Conservation (phyloP, 2,888 invertebrate genomes). For the Cacoxenus indagator region DNA sequence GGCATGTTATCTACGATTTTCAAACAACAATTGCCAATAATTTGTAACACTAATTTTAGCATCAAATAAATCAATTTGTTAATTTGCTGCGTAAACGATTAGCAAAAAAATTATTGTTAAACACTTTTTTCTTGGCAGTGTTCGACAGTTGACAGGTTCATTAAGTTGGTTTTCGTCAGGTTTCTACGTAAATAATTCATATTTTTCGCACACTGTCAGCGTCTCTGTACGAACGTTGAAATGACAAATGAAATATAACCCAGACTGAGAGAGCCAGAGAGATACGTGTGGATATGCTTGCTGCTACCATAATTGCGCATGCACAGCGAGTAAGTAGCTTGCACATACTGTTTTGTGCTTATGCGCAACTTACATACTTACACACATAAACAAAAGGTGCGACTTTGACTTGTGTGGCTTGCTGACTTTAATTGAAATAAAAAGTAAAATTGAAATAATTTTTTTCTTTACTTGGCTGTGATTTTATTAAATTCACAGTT, state of each 20-base stretch:
- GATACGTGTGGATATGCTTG: background rate
- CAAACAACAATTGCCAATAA: no score
- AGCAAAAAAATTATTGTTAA: no score
- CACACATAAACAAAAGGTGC: background rate
- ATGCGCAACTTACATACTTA: conserved; percentile 31
- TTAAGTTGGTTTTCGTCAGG: background rate
- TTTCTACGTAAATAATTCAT: background rate
- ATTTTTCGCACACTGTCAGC: background rate
- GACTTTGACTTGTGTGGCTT: background rate
- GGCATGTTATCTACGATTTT: no score
- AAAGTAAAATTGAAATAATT: conserved; percentile 2
- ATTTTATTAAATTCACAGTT: background rate
- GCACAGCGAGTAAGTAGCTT: conserved; percentile 42
- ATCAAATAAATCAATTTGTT: no score
- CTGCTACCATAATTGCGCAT: conserved; percentile 44
- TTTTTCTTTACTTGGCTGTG: background rate
- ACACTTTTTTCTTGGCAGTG: background rate
- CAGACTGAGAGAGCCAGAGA: background rate
- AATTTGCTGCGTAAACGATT: no score
- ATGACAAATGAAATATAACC: background rate
- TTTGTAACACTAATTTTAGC: no score
- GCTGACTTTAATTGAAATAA: conserved; percentile 1
- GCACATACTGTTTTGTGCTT: conserved; percentile 40
- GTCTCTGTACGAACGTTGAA: background rate
- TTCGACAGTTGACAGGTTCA: background rate